phyloP scores from a whole-genome alignment of 2,113 vertebrate species.

The Eurystomus gularis region DNA sequence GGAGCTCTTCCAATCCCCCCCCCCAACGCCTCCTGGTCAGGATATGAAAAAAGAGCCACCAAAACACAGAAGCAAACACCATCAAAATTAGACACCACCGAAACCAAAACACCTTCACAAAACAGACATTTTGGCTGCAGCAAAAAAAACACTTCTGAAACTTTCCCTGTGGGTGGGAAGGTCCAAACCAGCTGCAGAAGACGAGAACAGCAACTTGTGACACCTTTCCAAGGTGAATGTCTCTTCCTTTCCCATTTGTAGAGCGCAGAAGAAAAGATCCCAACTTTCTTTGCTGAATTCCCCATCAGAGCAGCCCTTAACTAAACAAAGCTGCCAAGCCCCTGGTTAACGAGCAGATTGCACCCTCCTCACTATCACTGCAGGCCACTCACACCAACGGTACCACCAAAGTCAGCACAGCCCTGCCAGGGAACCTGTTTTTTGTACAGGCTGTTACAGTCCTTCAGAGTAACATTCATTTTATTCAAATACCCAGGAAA shows the following conservation, averaged over 20 bases:
- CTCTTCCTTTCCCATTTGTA: background rate
- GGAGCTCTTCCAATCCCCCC: fast-evolving
- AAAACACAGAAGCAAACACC: background rate
- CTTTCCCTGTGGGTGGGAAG: fast-evolving
- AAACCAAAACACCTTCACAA: background rate
- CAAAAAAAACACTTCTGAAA: background rate
- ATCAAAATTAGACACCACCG: background rate
- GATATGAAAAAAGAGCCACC: background rate
- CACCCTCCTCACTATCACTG: background rate
- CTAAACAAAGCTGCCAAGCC: background rate
- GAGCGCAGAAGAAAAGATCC: background rate
- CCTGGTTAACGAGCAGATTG: background rate
- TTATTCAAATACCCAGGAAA: background rate
- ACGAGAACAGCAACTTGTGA: no score
- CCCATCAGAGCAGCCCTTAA: background rate
- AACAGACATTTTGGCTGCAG: background rate
- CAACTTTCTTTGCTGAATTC: background rate
- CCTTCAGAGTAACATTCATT: background rate
- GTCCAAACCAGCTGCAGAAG: background rate
- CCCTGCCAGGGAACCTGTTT: background rate
- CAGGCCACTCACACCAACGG: background rate
- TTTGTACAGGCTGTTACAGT: background rate
- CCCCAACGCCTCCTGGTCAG: background rate
- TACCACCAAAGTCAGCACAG: background rate
- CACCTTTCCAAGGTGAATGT: background rate